Conservation (phyloP, 2,888 invertebrate genomes). For the Bembecia ichneumoniformis region DNA sequence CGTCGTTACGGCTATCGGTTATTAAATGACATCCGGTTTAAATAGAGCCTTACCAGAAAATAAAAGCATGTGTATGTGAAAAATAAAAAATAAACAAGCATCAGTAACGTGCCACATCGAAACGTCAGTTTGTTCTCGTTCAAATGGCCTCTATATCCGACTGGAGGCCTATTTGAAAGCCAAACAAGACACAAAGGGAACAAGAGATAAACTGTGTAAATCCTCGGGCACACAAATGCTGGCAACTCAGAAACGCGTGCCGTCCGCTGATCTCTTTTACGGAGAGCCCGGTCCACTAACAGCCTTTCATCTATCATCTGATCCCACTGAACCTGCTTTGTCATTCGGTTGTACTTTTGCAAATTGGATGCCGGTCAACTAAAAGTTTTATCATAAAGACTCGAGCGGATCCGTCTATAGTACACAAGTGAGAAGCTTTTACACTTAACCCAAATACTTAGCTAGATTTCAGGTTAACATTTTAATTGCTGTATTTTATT, state of each 20-base stretch:
- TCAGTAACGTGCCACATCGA: not conserved
- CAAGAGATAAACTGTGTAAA: conserved; percentile 38
- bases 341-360: not conserved
- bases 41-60: no score
- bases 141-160: conserved; percentile 18
- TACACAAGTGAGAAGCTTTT: no score
- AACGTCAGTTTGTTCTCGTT: conserved; percentile 11
- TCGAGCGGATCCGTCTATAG: no score
- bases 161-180: conserved; percentile 17
- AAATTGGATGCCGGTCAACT: not conserved
- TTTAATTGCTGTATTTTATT: no score
- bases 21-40: no score
- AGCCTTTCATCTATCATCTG: conserved; percentile 8
- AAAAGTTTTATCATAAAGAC: no score
- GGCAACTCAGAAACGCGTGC: conserved; percentile 1
- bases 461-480: no score
- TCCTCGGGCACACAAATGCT: conserved; percentile 40
- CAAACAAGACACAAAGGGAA: conserved; percentile 38
- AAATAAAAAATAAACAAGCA: no score
- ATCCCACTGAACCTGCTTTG: not conserved
- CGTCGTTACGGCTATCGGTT: no score
- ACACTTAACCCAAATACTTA: no score
- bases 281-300: conserved; percentile 1
- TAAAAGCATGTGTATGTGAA: no score
- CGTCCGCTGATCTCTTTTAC: not conserved